Percentiles rank a stretch among this genome's conserved stretches.
Conservation (phyloP, 2,797 vertebrate genomes). For the Astyanax mexicanus region DNA sequence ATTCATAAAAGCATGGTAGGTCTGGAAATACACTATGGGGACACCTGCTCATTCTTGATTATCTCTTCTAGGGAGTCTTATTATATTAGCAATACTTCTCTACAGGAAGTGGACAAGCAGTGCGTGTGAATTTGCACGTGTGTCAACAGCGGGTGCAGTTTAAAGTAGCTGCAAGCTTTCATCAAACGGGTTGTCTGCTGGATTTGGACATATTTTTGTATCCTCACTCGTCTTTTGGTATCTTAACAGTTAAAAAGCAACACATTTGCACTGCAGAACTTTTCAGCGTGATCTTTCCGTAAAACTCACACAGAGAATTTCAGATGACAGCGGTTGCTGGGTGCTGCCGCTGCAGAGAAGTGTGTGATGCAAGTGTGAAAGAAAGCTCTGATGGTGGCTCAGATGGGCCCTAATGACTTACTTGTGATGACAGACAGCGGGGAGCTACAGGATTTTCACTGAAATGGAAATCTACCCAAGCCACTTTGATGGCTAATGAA, state of each 20-base stretch:
- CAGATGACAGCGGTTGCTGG: neutral
- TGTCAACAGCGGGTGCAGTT: too few relatives aligned
- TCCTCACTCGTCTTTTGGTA: neutral
- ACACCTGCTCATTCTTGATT: too few relatives aligned
- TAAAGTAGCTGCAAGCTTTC: too few relatives aligned
- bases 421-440: slow-evolving; percentile 20
- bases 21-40: too few relatives aligned
- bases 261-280: neutral
- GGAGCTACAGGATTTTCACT: slow-evolving; percentile 38
- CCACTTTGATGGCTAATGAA: slow-evolving; percentile 53
- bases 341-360: neutral
- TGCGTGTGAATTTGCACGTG: too few relatives aligned
- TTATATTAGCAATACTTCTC: too few relatives aligned
- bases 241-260: slow-evolving; percentile 1
- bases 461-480: slow-evolving; percentile 54
- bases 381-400: slow-evolving; percentile 26
- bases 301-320: slow-evolving; percentile 26
- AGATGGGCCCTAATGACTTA: slow-evolving; percentile 35
- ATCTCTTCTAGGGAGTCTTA: too few relatives aligned
- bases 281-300: neutral
- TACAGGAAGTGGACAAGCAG: too few relatives aligned
- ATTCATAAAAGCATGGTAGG: too few relatives aligned
- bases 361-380: slow-evolving; percentile 21
- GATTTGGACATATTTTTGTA: neutral
- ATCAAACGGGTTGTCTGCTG: too few relatives aligned